Evolutionary conservation across 2,888 invertebrate genomes (phyloP), one percentile per base, ranked within the genome.

Genomic region (Chrysolina oricalcia): DNA sequence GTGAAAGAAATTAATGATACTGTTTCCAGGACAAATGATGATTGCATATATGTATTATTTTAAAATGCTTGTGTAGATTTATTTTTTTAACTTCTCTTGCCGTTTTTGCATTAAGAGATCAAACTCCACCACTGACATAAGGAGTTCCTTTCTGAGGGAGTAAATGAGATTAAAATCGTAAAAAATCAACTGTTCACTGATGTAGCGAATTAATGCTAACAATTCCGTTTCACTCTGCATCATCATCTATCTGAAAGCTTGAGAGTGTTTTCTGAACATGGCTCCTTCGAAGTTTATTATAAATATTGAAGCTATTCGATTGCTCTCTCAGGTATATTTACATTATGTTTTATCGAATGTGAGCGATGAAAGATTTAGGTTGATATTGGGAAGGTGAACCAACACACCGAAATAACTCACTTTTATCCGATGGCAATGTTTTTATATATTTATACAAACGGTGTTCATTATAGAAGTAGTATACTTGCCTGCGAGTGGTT

Each of bases 161-260:
- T 15, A 46, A 0, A 5, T 46, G 15, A 46, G 15, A 46, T 46
- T 4, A 15, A 8, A 9, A 40, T 15, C 48, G 0, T 5, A 8
- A 48, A 48, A n/a, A 8, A 17, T 48, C 8, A 8, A 17, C 48
- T 17, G 9, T 9, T 10, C n/a, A 10, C 9, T 48, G 17, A 19
- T 11, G 35, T 48, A 17, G 19, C 2, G 17, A 70, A 53, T 83
- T 80, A 85, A 81, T 79, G 82, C 72, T 81, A 81, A 83, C 84
- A 83, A 82, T 83, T 85, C 81, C 81, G 82, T 79, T 81, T 76
- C 80, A 80, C 83, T 81, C 76, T 77, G 77, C 8, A 35, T 17
- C 2, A 5, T 4, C 19, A n/a, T 17, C 21, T n/a, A n/a, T 11
- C 13, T 10, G 23, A 21, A 13, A 21, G 17, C 17, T 13, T 10